Conservation (phyloP, 1,140 invertebrate species). For the Atopsyche davidsoni region DNA sequence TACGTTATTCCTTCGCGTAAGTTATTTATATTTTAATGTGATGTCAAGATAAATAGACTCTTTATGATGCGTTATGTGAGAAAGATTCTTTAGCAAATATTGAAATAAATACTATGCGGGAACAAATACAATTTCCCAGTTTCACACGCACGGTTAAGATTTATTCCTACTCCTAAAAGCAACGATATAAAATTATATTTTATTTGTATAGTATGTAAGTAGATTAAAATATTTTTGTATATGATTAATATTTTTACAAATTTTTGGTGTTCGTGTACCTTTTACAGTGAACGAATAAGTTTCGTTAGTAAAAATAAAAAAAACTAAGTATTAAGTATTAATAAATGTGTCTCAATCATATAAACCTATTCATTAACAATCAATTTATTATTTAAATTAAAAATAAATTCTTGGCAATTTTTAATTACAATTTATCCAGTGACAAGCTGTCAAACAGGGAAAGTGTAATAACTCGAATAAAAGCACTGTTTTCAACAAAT, state of each 20-base stretch:
- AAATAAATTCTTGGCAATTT: neutral
- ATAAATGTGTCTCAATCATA: slow-evolving; percentile 4
- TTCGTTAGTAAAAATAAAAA: slow-evolving; percentile 6
- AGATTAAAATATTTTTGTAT: neutral
- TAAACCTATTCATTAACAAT: neutral
- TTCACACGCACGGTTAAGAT: neutral
- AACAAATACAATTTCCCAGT: no score
- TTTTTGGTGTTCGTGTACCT: slow-evolving; percentile 14
- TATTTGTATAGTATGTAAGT: neutral
- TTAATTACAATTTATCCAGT: neutral
- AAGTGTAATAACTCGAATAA: neutral
- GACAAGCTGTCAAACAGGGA: neutral
- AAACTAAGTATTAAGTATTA: slow-evolving; percentile 2
- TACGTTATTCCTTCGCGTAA: slow-evolving; percentile 1
- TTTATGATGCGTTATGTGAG: neutral
- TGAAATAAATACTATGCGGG: no score
- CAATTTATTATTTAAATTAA: neutral
- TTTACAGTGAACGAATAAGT: slow-evolving; percentile 12
- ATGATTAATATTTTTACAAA: slow-evolving; percentile 4
- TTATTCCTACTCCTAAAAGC: neutral
- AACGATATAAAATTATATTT: neutral
- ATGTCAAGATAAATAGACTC: slow-evolving; percentile 2
- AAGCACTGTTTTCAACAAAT: neutral
- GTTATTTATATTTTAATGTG: neutral
- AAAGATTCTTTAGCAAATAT: neutral